Percentiles rank a stretch among this genome's conserved stretches.
These are phyloP conservation scores for Arctopsyche grandis DNA, from an alignment of 1,140 invertebrate species.

Conservation along the genomic window DNA sequence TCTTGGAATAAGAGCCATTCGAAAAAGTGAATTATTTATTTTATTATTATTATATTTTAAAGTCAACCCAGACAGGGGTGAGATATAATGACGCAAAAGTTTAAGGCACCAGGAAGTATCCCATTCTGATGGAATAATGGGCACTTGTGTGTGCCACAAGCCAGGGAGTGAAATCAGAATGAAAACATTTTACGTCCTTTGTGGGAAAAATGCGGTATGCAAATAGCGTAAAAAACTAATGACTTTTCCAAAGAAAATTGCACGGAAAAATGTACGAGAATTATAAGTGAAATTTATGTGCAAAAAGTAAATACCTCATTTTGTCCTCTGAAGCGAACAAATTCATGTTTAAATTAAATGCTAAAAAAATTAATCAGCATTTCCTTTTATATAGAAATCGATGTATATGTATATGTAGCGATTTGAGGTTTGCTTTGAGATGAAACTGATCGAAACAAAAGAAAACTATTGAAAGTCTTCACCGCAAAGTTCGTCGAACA, in stretches of 20 bases:
- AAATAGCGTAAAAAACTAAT: constrained; percentile 8
- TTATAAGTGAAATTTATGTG: too few species aligned
- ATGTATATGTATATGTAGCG: too few species aligned
- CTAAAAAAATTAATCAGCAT: too few species aligned
- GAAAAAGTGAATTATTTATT: too few species aligned
- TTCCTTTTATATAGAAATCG: too few species aligned
- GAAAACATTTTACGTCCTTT: constrained; percentile 4
- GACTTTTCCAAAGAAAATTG: constrained; percentile 6
- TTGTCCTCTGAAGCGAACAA: too few species aligned
- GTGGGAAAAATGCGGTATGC: neutral
- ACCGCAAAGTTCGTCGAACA: neutral
- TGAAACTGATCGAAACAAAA: neutral
- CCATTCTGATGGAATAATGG: constrained; percentile 7
- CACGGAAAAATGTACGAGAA: neutral
- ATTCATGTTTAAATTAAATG: too few species aligned
- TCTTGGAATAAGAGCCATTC: too few species aligned
- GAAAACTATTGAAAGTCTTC: neutral
- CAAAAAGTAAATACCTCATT: too few species aligned
- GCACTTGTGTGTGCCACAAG: neutral
- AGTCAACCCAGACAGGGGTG: neutral
- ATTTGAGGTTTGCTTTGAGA: neutral
- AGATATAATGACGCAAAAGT: constrained; percentile 19
- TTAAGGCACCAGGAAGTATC: constrained; percentile 6
- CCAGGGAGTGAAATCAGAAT: neutral
- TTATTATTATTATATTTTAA: too few species aligned